These are phyloP conservation scores for Epinotia brunnichana DNA, from an alignment of 2,888 invertebrate species.

Conservation along the genomic window DNA sequence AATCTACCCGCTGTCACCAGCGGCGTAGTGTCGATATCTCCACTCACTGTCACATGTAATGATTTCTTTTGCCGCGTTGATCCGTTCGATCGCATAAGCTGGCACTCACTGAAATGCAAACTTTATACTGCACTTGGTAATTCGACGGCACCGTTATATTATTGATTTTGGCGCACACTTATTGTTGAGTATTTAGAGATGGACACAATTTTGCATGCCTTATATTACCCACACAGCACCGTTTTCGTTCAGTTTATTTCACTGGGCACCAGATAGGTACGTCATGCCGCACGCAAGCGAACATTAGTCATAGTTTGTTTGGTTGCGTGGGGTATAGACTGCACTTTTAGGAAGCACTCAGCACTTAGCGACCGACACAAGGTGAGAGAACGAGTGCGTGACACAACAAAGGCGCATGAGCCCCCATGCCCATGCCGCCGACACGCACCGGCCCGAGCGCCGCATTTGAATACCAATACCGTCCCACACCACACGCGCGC, in stretches of 20 bases:
- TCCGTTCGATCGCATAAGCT: conserved; percentile 72
- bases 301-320: conserved; percentile 36
- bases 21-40: conserved; percentile 69
- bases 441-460: conserved; percentile 81
- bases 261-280: conserved; percentile 82
- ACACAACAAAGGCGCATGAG: conserved; percentile 53
- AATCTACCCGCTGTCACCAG: conserved; percentile 61
- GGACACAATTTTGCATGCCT: conserved; percentile 84
- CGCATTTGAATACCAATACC: conserved; percentile 90
- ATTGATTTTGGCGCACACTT: conserved; percentile 83
- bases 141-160: conserved; percentile 82
- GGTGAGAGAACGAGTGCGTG: conserved; percentile 83
- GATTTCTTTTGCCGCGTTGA: conserved; percentile 79
- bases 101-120: conserved; percentile 85
- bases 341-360: conserved; percentile 82
- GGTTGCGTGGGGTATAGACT: conserved; percentile 66
- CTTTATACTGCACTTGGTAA: conserved; percentile 81
- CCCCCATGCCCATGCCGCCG: conserved; percentile 43
- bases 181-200: conserved; percentile 84
- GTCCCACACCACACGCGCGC: conserved; percentile 83
- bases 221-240: conserved; percentile 82
- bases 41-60: conserved; percentile 90
- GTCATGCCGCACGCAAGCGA: conserved; percentile 65
- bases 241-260: conserved; percentile 80
- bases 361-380: conserved; percentile 81